A percentile compares a stretch with the other conserved stretches of the same genome.
Evolutionary conservation across 2,888 invertebrate genomes (phyloP).

Genomic region (Rhaphigaster nebulosa): DNA sequence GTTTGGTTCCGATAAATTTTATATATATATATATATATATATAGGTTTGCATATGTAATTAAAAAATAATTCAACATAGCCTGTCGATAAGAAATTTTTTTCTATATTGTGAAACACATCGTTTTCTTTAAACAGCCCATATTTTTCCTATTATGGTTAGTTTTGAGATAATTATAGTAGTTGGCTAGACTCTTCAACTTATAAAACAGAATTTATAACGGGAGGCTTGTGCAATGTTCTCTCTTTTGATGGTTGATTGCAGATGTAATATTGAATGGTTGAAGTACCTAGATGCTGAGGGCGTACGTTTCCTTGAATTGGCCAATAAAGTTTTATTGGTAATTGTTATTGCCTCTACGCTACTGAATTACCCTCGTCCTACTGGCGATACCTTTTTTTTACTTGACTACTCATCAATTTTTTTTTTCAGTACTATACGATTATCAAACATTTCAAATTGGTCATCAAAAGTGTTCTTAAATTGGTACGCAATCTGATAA

Average conservation of each 20-base stretch:
- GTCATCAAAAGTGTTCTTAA: too few species aligned
- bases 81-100: too few species aligned
- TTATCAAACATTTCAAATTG: too few species aligned
- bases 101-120: too few species aligned
- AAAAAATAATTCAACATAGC: too few species aligned
- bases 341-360: constrained; percentile 3
- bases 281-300: not conserved
- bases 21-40: too few species aligned
- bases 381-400: not conserved
- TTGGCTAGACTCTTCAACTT: not conserved
- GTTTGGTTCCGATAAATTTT: too few species aligned
- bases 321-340: not conserved
- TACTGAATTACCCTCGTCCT: not conserved
- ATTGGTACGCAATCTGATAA: too few species aligned
- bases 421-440: too few species aligned
- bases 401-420: not conserved
- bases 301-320: not conserved
- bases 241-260: not conserved
- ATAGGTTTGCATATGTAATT: too few species aligned
- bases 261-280: not conserved
- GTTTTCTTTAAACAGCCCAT: not conserved
- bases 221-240: not conserved
- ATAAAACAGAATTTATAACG: not conserved
- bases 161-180: not conserved
- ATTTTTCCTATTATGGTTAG: not conserved